Conservation (phyloP, 2,888 invertebrate species). For the Gnatocerus cornutus region DNA sequence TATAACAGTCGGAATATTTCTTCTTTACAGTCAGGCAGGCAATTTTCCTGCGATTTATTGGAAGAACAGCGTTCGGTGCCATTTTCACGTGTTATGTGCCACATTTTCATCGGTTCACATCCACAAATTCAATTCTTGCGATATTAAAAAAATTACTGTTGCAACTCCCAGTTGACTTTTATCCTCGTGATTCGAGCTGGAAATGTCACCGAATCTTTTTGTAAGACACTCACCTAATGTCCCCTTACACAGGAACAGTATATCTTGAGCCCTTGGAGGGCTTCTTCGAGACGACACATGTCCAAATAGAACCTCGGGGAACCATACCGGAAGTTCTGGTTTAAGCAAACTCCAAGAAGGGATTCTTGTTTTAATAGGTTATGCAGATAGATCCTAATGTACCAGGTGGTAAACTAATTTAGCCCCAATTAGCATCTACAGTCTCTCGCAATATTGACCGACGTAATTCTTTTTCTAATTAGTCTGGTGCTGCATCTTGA, state of each 20-base stretch:
- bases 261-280: conserved; percentile 47
- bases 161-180: conserved; percentile 19
- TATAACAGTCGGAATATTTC: conserved; percentile 45
- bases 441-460: conserved; percentile 24
- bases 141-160: conserved; percentile 33
- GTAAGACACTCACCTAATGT: conserved; percentile 29
- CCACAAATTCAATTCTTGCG: conserved; percentile 35
- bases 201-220: conserved; percentile 37
- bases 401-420: conserved; percentile 29
- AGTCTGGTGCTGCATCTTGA: not conserved
- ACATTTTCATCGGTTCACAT: conserved; percentile 33
- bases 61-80: conserved; percentile 33
- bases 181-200: conserved; percentile 17
- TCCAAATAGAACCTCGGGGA: conserved; percentile 55
- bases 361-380: conserved; percentile 48
- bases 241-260: conserved; percentile 39
- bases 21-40: conserved; percentile 41
- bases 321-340: conserved; percentile 53
- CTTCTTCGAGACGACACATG: conserved; percentile 49
- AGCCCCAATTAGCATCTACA: conserved; percentile 19
- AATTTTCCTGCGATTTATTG: conserved; percentile 45
- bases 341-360: conserved; percentile 50
- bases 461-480: conserved; percentile 7
- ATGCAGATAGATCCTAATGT: conserved; percentile 39
- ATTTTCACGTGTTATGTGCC: conserved; percentile 39